Base-by-base conservation (phyloP, 2,888 invertebrate genomes). In the Metellina segmentata region DNA sequence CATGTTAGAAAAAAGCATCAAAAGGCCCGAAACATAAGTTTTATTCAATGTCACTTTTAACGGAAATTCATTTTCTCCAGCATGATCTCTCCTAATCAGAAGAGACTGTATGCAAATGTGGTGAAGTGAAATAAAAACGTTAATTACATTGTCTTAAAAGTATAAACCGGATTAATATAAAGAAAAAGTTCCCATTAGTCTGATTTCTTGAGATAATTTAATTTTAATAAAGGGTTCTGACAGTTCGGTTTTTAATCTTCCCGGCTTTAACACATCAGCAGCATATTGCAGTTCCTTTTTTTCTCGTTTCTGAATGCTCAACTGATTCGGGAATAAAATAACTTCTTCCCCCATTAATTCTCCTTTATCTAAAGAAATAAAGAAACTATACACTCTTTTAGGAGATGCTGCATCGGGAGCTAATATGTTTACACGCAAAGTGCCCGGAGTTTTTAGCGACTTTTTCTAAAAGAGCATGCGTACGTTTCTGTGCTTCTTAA, bases 111-210 rank as follows among this genome's bases (percentile, higher is more conserved):
- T 86, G 86, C 86, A 86, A 86, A 86, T 86, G 86, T 7, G 16
- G 13, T 51, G 49, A 71, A 78, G 69, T 20, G 86, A 49, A 78
- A 77, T 86, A 86, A 86, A 86, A 86, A 86, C 75, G 86, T 71
- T 86, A 86, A 86, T 86, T 86, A 78, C 86, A 70, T 51, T 86
- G 86, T 86, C 86, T 78, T 86, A 86, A 78, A 78, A 70, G 82
- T 70, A 86, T 86, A 77, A 78, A 78, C 77, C 70, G 86, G 78
- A 86, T 86, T 86, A 78, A 13, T 51, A 8, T 70, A 78, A 78
- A 82, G 69, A 69, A 86, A 86, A 78, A 52, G 20, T 78, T 61
- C 61, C 61, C 69, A 70, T 86, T 78, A 48, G 78, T 69, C 51
- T 78, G 77, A 53, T 19, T 86, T 86, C 51, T 49, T 70, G 78